Evolutionary conservation across 2,113 vertebrate genomes (phyloP), one percentile per base, ranked within the genome.

Genomic region (Anas platyrhynchos): DNA sequence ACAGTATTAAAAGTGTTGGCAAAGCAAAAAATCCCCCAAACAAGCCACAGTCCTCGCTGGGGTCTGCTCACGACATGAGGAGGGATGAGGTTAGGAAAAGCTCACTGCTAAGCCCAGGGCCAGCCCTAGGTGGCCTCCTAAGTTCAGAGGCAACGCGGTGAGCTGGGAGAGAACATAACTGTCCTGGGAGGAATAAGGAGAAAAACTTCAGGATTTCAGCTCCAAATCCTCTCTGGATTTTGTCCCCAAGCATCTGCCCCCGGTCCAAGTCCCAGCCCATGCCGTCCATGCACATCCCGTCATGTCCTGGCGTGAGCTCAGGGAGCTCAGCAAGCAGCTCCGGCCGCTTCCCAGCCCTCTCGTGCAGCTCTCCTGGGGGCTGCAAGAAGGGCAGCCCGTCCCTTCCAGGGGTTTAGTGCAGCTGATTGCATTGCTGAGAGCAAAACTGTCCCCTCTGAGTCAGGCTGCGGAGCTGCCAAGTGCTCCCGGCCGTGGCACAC

Each of bases 81-180:
- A 1, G 22, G 27, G 11, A 48, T n/a, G 66, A 65, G 44, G 55
- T 21, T 0, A 0, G 44, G 25, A 5, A 1, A 32, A 55, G 22
- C 41, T 55, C 67, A 4, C 8, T 94, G 88, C 92, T 86, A 58
- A 93, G 20, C 80, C 61, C 66, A 43, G 29, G 15, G 38, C 80
- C 69, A 86, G 77, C 86, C 80, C 86, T 91, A 89, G 61, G 74
- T 90, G 88, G 86, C 92, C 83, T 91, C 86, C 59, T 86, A 92
- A 91, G 29, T 65, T 36, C 58, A 86, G 46, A 77, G 32, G 27
- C 63, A 17, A 6, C 0, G 14, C 48, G 26, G 54, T 3, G 29
- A 58, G n/a, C 55, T 16, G 27, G 22, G 31, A 75, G 16, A 62
- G 50, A 44, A 74, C 80, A 25, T 10, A 58, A 9, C 41, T n/a